Percentiles rank a stretch among this genome's conserved stretches.
Conservation (phyloP, 2,888 invertebrate species). For the Drosophila paucipuncta region DNA sequence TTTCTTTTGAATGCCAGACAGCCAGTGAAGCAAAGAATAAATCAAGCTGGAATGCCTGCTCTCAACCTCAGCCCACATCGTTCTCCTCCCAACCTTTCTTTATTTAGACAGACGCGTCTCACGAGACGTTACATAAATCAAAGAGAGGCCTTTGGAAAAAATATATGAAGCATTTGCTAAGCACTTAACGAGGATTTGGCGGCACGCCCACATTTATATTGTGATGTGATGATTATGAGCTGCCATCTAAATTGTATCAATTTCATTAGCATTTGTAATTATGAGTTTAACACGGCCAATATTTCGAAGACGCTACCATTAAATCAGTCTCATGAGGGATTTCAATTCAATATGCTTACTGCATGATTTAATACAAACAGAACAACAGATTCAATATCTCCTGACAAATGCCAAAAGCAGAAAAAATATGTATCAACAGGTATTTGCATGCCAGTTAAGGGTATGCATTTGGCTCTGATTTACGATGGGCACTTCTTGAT, state of each 20-base stretch:
- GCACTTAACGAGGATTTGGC: conserved; percentile 66
- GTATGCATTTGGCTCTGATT: background rate
- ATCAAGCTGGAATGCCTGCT: conserved; percentile 37
- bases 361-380: conserved; percentile 65
- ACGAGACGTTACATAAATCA: conserved; percentile 53
- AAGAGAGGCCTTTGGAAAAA: conserved; percentile 34
- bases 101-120: conserved; percentile 54
- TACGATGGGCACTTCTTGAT: conserved; percentile 3
- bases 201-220: conserved; percentile 27
- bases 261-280: conserved; percentile 40
- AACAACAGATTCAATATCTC: conserved; percentile 26
- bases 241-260: conserved; percentile 41
- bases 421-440: conserved; percentile 4
- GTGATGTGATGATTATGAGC: conserved; percentile 29
- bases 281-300: conserved; percentile 24
- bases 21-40: conserved; percentile 35
- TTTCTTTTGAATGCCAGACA: conserved; percentile 29
- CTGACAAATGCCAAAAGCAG: conserved; percentile 18
- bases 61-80: background rate
- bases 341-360: conserved; percentile 5
- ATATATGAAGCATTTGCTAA: conserved; percentile 51
- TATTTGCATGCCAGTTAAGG: conserved; percentile 20
- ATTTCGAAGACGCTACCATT: background rate
- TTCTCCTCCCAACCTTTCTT: conserved; percentile 7
- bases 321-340: background rate